A percentile compares a stretch with the other conserved stretches of the same genome.
Evolutionary conservation across 1,140 invertebrate species (phyloP).

Genomic region (Holotrichia oblita): DNA sequence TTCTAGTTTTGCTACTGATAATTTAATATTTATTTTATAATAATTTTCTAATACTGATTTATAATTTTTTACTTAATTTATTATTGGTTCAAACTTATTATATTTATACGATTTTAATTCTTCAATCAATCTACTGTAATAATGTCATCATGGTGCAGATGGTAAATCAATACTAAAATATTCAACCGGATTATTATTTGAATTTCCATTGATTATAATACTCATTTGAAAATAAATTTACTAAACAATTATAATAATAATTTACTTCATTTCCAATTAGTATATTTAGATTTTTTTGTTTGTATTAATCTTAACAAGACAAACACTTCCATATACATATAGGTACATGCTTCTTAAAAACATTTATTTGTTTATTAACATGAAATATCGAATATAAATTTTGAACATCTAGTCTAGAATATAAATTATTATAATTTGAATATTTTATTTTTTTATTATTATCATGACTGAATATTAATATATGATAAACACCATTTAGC

Average conservation of each 20-base stretch:
- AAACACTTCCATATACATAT: no score
- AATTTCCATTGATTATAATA: not conserved
- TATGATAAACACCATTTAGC: no score
- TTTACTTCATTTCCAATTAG: not conserved
- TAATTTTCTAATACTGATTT: not conserved
- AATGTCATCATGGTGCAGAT: not conserved
- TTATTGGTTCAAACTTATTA: not conserved
- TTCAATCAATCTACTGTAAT: slow-evolving; percentile 3
- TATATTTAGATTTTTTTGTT: not conserved
- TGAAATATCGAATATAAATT: not conserved
- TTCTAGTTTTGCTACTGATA: not conserved
- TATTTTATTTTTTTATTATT: slow-evolving; percentile 1
- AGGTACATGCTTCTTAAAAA: no score
- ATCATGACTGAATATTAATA: no score
- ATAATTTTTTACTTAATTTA: not conserved
- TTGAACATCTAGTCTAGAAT: not conserved
- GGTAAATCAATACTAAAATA: not conserved
- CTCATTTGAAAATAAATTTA: not conserved
- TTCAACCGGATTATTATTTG: not conserved
- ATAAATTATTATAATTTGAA: not conserved
- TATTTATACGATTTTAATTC: not conserved
- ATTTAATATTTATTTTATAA: not conserved
- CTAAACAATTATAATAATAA: not conserved
- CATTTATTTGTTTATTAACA: not conserved
- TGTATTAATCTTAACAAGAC: not conserved